phyloP scores from a whole-genome alignment of 37 sponge, comb jelly and placozoan species.

The Spongilla lacustris region DNA sequence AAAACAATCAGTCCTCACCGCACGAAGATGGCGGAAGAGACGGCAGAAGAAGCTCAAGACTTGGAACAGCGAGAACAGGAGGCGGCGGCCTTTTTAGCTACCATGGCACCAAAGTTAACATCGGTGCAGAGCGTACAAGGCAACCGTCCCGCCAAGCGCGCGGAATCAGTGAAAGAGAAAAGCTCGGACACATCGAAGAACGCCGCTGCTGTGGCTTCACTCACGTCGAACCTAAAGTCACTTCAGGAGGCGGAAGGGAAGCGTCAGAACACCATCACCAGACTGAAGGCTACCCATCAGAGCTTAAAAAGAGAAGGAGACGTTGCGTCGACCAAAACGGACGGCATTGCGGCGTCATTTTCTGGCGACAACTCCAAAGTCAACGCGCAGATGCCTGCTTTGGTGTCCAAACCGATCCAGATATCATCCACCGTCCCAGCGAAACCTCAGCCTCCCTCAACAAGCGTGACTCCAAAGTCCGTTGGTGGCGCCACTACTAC shows the following conservation, averaged over 20 bases:
- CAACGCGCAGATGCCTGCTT: neutral
- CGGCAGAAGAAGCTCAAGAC: constrained; percentile 22
- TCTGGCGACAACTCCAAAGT: neutral
- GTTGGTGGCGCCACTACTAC: neutral
- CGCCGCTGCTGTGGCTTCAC: constrained; percentile 2
- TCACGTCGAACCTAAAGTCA: constrained; percentile 22
- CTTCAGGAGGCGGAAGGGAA: constrained; percentile 47
- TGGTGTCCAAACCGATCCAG: neutral
- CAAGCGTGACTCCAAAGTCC: neutral
- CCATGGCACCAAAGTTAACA: constrained; percentile 31
- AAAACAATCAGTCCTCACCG: too few species aligned
- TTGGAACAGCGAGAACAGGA: constrained; percentile 44
- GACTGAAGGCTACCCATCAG: constrained; percentile 49
- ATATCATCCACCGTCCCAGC: neutral
- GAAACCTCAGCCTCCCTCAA: neutral
- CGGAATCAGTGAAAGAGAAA: neutral
- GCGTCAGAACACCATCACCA: constrained; percentile 39
- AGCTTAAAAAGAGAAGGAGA: constrained; percentile 26
- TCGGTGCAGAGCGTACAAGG: neutral
- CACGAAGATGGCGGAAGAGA: neutral
- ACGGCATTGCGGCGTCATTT: neutral
- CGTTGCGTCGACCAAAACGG: neutral
- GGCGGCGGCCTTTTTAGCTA: constrained; percentile 48
- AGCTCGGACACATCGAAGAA: neutral
- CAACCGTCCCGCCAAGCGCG: neutral